Percentiles rank a stretch among this genome's conserved stretches.
phyloP scores from a whole-genome alignment of 2,888 invertebrate genomes.

The Agapetus fuscipes region DNA sequence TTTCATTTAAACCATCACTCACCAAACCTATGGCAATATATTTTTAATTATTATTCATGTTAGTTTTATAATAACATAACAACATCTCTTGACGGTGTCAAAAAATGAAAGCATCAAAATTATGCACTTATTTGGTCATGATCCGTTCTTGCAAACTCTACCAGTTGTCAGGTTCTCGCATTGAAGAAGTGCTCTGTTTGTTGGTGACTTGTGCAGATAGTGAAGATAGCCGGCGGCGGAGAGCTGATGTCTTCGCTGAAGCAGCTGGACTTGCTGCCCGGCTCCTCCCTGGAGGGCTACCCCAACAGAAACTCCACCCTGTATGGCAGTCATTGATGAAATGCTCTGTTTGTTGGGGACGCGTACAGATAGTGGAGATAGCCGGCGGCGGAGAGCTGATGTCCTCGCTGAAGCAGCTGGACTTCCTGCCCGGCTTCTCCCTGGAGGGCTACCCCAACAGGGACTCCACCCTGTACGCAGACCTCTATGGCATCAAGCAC shows the following conservation, averaged over 20 bases:
- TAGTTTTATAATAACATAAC: no score
- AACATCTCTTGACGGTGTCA: no score
- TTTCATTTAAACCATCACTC: no score
- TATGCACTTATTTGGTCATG: no score
- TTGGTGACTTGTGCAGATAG: constrained; percentile 54
- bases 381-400: constrained; percentile 82
- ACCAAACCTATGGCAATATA: no score
- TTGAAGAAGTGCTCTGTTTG: no score
- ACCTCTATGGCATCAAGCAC: constrained; percentile 75
- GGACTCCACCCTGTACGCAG: constrained; percentile 83
- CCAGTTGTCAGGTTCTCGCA: no score
- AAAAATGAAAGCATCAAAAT: no score
- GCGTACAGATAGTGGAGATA: constrained; percentile 73
- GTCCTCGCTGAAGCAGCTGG: constrained; percentile 66
- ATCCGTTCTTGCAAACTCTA: no score
- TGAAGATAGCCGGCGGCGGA: constrained; percentile 84
- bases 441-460: constrained; percentile 96
- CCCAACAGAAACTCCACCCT: constrained; percentile 93
- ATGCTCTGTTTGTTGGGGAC: no score
- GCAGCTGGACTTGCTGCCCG: constrained; percentile 84
- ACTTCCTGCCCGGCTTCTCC: constrained; percentile 93
- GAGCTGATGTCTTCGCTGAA: constrained; percentile 76
- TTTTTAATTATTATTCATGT: no score
- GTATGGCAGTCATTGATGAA: no score
- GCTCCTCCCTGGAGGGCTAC: constrained; percentile 92